phyloP scores from a whole-genome alignment of 2,113 vertebrate species.

The Tretioscincus oriximinensis region DNA sequence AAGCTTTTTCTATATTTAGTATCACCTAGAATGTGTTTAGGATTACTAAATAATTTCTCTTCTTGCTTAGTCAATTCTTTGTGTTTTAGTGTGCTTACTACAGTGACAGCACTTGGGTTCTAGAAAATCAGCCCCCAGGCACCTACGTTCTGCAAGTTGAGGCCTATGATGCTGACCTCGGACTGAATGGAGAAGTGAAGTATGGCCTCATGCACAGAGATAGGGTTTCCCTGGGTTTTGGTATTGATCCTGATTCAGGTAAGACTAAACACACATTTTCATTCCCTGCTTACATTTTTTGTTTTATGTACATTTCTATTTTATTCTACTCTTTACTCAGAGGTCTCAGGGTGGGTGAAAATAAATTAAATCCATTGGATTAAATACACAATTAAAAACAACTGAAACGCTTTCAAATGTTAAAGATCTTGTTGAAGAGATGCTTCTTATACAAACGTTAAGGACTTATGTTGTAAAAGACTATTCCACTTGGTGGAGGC shows the following conservation, averaged over 20 bases:
- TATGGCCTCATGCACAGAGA: conserved; percentile 87
- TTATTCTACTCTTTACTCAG: too few relatives aligned
- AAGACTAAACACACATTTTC: not conserved
- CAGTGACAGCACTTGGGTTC: conserved; percentile 78
- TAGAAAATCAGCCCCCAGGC: conserved; percentile 86
- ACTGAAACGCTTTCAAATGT: too few relatives aligned
- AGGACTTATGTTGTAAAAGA: too few relatives aligned
- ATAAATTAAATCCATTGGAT: too few relatives aligned
- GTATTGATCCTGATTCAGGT: conserved; percentile 84
- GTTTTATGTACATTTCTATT: too few relatives aligned
- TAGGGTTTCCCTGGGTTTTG: conserved; percentile 77
- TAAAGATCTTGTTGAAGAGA: too few relatives aligned
- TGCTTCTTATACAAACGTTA: too few relatives aligned
- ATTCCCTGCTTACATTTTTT: too few relatives aligned
- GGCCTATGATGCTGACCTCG: conserved; percentile 83
- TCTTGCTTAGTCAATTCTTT: conserved; percentile 32
- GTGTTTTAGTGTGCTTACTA: conserved; percentile 82
- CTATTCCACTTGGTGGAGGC: too few relatives aligned
- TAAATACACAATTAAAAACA: too few relatives aligned
- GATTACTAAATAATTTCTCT: not conserved
- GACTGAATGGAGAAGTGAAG: conserved; percentile 85
- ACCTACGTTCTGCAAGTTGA: conserved; percentile 78
- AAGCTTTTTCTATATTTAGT: not conserved
- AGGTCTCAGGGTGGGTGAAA: too few relatives aligned
- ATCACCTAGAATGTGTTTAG: not conserved